Base-by-base conservation (phyloP, 2,797 vertebrate species). In the Phoeniculus purpureus region DNA sequence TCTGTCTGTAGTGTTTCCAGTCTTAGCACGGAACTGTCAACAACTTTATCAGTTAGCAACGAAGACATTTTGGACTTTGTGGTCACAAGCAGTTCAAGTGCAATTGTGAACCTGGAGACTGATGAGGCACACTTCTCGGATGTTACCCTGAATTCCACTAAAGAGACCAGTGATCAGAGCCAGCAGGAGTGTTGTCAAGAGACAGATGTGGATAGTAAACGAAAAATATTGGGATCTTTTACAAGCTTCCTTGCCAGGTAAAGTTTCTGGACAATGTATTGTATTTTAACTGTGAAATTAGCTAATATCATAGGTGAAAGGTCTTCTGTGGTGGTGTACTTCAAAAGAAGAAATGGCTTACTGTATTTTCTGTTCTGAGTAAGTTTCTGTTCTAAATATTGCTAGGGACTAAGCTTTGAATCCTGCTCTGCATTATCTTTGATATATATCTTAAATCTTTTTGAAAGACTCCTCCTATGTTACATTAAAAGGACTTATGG, bases 1-100 rank as follows among this genome's bases (percentile, higher is more conserved):
- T 99, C 99, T 0, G 97, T 99, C 31, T 98, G 99, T 95, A 99
- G 99, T 1, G 97, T 98, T 81, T 99, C 99, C 62, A 99, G 99
- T 92, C 98, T 99, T 50, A 98, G 99, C 97, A 99, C 99, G 0
- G 99, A 99, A 64, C 97, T 99, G 65, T 99, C 99, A 1, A 87
- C 98, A 43, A 97, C 98, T 1, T 92, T 98, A 70, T 98, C 98
- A 0, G 96, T 98, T 66, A 99, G 98, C 96, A 98, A 98, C 2
- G 99, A 99, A 88, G 98, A 99, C 97, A 97, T 98, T 85, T 79
- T 98, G 96, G 98, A 98, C 94, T 98, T 98, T 20, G 97, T 98
- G 71, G 98, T 99, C 95, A 98, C 98, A 1, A 99, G 98, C 10
- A 98, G 98, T 94, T 99, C 99, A 43, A 99, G 99, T 32, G 98